Percentiles rank a stretch among this genome's conserved stretches.
Evolutionary conservation across 2,113 vertebrate genomes (phyloP).

Genomic region (Piaya cayana): DNA sequence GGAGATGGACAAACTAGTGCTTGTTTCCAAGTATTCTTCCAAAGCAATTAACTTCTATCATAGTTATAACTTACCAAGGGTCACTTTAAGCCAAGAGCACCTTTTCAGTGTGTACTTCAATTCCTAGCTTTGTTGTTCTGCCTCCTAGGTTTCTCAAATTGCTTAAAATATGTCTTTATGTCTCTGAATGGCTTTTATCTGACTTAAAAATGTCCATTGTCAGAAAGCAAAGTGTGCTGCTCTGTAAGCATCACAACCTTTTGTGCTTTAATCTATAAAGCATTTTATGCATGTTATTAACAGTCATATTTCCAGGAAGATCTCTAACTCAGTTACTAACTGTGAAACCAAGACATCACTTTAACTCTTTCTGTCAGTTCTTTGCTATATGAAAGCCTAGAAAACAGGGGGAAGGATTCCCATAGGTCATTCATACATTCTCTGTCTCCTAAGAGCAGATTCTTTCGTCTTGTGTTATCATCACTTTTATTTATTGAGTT

Average conservation of each 20-base stretch:
- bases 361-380: constrained; percentile 42
- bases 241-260: not conserved
- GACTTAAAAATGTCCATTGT: not conserved
- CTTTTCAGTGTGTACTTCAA: not conserved
- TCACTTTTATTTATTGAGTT: constrained; percentile 33
- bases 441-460: constrained; percentile 18
- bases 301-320: not conserved
- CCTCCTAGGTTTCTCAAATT: not conserved
- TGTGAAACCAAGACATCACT: constrained; percentile 11
- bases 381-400: constrained; percentile 41
- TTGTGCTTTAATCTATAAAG: not conserved
- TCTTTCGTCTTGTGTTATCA: constrained; percentile 38
- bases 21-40: not conserved
- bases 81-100: not conserved
- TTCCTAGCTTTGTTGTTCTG: not conserved
- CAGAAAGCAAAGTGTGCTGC: not conserved
- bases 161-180: not conserved
- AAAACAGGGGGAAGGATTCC: constrained; percentile 20
- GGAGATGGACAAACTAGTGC: not conserved
- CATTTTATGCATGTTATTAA: not conserved
- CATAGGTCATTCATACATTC: constrained; percentile 45
- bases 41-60: not conserved
- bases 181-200: not conserved
- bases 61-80: not conserved
- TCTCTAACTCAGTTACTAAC: not conserved